These are phyloP conservation scores for Thamnophis elegans DNA, from an alignment of 2,797 vertebrate genomes.

Conservation along the genomic window DNA sequence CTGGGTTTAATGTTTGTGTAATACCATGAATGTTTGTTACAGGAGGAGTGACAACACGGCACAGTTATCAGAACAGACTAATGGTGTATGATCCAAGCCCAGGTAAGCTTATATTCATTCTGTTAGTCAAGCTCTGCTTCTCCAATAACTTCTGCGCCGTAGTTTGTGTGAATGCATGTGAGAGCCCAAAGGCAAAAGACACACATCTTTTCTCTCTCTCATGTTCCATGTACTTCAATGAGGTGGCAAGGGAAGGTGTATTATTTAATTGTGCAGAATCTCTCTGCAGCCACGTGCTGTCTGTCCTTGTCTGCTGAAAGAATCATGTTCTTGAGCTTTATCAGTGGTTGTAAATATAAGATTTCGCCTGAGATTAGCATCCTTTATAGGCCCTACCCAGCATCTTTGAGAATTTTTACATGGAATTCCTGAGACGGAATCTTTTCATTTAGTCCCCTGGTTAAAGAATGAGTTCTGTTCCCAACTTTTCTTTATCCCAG, in stretches of 20 bases:
- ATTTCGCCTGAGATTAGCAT: not conserved
- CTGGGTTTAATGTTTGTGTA: conserved; percentile 45
- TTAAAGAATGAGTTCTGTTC: not conserved
- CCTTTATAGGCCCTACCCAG: not conserved
- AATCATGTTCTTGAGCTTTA: not conserved
- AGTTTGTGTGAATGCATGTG: not conserved
- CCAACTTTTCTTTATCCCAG: not conserved
- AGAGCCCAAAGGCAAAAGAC: not conserved
- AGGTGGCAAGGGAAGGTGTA: not conserved
- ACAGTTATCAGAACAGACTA: conserved; percentile 96
- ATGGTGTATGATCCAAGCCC: conserved; percentile 94
- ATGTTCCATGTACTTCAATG: not conserved
- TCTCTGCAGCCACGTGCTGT: not conserved
- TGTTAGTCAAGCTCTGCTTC: not conserved
- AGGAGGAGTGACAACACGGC: conserved; percentile 97
- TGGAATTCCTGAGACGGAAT: not conserved
- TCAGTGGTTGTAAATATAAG: not conserved
- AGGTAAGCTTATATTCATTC: conserved; percentile 75
- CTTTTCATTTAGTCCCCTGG: not conserved
- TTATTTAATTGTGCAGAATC: not conserved
- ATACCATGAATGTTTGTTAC: conserved; percentile 66
- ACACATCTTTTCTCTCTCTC: not conserved
- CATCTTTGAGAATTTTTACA: not conserved
- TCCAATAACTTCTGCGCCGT: not conserved
- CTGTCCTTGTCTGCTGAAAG: not conserved